Evolutionary conservation across 2,113 vertebrate species (phyloP), one percentile per base, ranked within the genome.

Genomic region (Eulemur rufifrons): DNA sequence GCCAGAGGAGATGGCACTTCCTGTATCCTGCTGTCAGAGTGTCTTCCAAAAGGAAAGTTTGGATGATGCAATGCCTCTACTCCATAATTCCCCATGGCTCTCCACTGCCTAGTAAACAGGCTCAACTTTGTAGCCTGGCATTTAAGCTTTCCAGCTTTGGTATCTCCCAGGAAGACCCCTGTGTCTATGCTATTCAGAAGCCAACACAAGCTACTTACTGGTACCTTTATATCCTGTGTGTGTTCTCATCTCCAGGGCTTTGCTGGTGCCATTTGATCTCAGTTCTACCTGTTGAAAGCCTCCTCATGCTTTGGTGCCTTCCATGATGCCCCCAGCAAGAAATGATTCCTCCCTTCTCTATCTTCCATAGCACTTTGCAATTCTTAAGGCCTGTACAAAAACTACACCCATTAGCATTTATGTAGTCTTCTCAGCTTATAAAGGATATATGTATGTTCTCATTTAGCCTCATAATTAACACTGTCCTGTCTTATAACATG

Each of bases 311-410:
- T 90, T 47, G 32, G 4, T 86, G 56, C 27, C 32, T 94, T 91
- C 37, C 42, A 73, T 45, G n/a, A 80, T 73, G 45, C 17, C 54
- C 15, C 47, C 39, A 88, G 47, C 12, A 95, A 85, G 37, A 94
- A 94, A 89, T 78, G 39, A 92, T 29, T 61, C 47, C 8, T 92
- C 27, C 7, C 14, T 89, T 93, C 61, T 77, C 86, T 77, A 27
- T 56, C 15, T 42, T 9, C 47, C 74, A 37, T 0, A 85, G 18
- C 34, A 89, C 56, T 86, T 47, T 21, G 8, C 18, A 93, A 86
- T 78, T 96, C 45, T 95, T 59, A 95, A 84, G 15, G 10, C 10
- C 56, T 74, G 15, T 78, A 52, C 15, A 71, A 85, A 95, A 90
- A 23, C 13, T 74, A 15, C 14, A 91, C 87, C 7, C 32, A 42